Percentiles rank a stretch among this genome's conserved stretches.
phyloP scores from a whole-genome alignment of 2,797 vertebrate species.

The Gila robusta region DNA sequence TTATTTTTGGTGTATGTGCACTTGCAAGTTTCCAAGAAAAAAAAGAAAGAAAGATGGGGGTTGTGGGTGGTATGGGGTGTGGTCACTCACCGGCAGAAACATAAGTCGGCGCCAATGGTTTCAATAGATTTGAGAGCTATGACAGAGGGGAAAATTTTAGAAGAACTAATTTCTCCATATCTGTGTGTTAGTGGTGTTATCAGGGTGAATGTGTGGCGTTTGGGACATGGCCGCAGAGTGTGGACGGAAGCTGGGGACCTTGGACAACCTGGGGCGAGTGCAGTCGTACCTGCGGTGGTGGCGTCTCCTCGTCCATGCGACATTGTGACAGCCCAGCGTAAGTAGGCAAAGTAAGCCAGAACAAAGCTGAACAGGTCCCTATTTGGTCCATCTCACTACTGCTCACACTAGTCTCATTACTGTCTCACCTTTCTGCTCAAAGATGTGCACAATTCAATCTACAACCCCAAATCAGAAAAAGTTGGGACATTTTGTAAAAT shows the following conservation, averaged over 20 bases:
- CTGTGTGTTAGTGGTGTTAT: slow-evolving; percentile 91
- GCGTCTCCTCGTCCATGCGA: slow-evolving; percentile 96
- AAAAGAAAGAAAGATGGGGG: not conserved
- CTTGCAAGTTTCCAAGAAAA: not conserved
- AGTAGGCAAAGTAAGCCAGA: slow-evolving; percentile 99
- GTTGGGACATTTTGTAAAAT: no score
- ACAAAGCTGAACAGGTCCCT: slow-evolving; percentile 82
- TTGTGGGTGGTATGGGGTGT: not conserved
- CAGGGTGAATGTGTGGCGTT: slow-evolving; percentile 95
- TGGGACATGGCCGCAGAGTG: slow-evolving; percentile 94
- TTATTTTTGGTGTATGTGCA: not conserved
- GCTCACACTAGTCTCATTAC: not conserved
- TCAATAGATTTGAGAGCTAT: not conserved
- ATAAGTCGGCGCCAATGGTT: not conserved
- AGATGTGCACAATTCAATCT: not conserved
- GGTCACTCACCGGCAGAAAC: not conserved
- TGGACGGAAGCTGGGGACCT: slow-evolving; percentile 93
- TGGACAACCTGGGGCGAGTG: slow-evolving; percentile 99
- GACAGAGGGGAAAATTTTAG: not conserved
- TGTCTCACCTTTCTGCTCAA: not conserved
- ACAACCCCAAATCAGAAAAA: no score
- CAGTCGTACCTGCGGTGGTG: slow-evolving; percentile 97
- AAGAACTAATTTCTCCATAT: slow-evolving; percentile 10
- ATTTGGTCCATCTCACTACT: slow-evolving; percentile 18
- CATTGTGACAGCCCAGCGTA: slow-evolving; percentile 99